These are phyloP conservation scores for Tetramorium simillimum DNA, from an alignment of 1,140 invertebrate genomes.

Conservation along the genomic window DNA sequence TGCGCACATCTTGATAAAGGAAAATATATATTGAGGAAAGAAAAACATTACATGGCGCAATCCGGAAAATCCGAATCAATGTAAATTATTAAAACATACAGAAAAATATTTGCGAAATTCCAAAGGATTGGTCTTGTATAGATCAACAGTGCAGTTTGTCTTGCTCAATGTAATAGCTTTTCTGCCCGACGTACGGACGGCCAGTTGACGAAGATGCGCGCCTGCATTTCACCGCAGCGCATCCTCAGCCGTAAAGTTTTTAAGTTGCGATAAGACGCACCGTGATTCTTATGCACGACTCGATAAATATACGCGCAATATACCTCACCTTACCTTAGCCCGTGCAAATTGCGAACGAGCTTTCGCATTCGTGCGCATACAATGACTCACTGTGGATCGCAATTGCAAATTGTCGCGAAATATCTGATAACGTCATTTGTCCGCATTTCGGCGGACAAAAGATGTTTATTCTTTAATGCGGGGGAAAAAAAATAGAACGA, in stretches of 20 bases:
- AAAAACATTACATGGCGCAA: not conserved
- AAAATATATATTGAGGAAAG: not conserved
- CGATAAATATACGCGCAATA: not conserved
- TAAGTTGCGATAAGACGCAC: conserved; percentile 27
- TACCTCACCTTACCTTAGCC: not conserved
- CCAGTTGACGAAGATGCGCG: not conserved
- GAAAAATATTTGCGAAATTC: conserved; percentile 21
- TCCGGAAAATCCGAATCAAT: not conserved
- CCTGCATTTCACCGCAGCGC: not conserved
- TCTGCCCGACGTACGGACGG: not conserved
- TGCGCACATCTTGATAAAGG: not conserved
- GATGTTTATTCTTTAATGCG: not conserved
- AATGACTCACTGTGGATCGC: conserved; percentile 9
- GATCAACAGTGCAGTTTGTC: not conserved
- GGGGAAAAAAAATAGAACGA: not conserved
- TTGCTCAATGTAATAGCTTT: not conserved
- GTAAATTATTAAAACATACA: not conserved
- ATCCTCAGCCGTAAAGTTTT: conserved; percentile 13
- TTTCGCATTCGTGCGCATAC: not conserved
- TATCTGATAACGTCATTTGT: conserved; percentile 14
- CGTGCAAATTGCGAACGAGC: not conserved
- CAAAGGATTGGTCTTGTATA: not conserved
- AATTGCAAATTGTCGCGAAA: conserved; percentile 18
- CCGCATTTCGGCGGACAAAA: not conserved
- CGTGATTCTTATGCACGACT: not conserved